Conservation (phyloP, 2,113 vertebrate genomes). For the Siniperca knerii region DNA sequence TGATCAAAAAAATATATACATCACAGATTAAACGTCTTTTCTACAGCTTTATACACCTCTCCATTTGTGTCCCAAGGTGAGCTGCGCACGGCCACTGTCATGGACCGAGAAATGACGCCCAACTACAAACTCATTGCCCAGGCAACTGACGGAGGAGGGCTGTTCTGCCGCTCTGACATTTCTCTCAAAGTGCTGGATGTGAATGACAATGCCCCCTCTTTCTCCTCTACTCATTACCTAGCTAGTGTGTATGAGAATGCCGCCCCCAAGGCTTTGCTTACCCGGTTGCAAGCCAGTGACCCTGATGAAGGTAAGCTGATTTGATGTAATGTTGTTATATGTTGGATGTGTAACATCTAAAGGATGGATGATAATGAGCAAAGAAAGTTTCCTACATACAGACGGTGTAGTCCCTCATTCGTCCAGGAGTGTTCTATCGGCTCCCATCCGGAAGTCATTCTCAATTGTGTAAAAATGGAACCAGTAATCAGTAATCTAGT, state of each 20-base stretch:
- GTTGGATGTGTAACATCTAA: neutral
- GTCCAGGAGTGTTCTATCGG: no score
- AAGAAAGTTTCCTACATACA: neutral
- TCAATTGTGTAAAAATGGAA: no score
- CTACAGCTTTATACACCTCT: constrained; percentile 3
- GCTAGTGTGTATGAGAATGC: constrained; percentile 93
- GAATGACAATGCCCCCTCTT: constrained; percentile 94
- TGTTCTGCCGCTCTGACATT: constrained; percentile 93
- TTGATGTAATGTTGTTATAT: neutral
- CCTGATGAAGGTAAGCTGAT: constrained; percentile 90
- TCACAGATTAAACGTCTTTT: neutral
- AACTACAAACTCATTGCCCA: constrained; percentile 90
- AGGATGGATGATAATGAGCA: neutral
- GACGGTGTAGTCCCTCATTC: no score
- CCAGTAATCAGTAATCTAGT: no score
- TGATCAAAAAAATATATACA: neutral
- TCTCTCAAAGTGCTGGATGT: constrained; percentile 91
- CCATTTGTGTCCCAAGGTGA: constrained; percentile 85
- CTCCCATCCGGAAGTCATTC: no score
- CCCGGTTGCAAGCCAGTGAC: constrained; percentile 93
- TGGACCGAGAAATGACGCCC: constrained; percentile 91
- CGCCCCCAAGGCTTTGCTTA: constrained; percentile 90
- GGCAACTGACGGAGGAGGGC: constrained; percentile 94
- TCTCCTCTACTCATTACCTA: constrained; percentile 88
- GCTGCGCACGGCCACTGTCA: constrained; percentile 88